These are phyloP conservation scores for Pimpla rufipes DNA, from an alignment of 2,888 invertebrate species.

Conservation along the genomic window DNA sequence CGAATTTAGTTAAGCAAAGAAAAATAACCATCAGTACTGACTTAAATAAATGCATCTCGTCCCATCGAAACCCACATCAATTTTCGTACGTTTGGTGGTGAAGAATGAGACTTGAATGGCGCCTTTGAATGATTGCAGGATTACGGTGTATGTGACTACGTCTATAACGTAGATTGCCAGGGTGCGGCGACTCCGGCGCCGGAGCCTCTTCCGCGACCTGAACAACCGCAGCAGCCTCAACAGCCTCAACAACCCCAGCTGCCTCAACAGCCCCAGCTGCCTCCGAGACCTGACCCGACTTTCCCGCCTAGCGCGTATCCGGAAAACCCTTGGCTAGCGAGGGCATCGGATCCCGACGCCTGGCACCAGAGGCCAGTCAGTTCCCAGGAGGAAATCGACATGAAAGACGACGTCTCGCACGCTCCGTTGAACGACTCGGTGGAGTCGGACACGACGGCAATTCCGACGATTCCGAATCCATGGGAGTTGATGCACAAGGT, in stretches of 20 bases:
- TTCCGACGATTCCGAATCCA: slow-evolving; percentile 72
- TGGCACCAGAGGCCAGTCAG: slow-evolving; percentile 77
- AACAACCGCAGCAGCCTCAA: slow-evolving; percentile 27
- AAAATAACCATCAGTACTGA: too few species aligned
- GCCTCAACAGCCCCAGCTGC: slow-evolving; percentile 61
- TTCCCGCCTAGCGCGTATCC: slow-evolving; percentile 72
- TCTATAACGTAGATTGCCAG: slow-evolving; percentile 87
- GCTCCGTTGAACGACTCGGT: slow-evolving; percentile 6
- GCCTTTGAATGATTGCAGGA: slow-evolving; percentile 84
- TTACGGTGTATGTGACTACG: slow-evolving; percentile 89
- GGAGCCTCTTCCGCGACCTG: slow-evolving; percentile 67
- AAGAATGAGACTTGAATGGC: not conserved
- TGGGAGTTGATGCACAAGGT: slow-evolving; percentile 77
- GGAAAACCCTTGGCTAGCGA: slow-evolving; percentile 71
- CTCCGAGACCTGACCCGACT: slow-evolving; percentile 70
- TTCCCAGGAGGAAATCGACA: slow-evolving; percentile 73
- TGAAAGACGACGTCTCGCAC: slow-evolving; percentile 44
- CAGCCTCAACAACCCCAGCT: slow-evolving; percentile 22
- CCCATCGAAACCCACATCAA: too few species aligned
- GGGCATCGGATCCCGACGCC: slow-evolving; percentile 67
- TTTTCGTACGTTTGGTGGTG: too few species aligned
- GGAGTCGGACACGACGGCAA: slow-evolving; percentile 53
- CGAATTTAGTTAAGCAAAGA: too few species aligned
- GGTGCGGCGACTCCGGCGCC: slow-evolving; percentile 80
- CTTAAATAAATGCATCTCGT: too few species aligned